Evolutionary conservation across 2,797 vertebrate species (phyloP), one percentile per base, ranked within the genome.

Genomic region (Alosa sapidissima): DNA sequence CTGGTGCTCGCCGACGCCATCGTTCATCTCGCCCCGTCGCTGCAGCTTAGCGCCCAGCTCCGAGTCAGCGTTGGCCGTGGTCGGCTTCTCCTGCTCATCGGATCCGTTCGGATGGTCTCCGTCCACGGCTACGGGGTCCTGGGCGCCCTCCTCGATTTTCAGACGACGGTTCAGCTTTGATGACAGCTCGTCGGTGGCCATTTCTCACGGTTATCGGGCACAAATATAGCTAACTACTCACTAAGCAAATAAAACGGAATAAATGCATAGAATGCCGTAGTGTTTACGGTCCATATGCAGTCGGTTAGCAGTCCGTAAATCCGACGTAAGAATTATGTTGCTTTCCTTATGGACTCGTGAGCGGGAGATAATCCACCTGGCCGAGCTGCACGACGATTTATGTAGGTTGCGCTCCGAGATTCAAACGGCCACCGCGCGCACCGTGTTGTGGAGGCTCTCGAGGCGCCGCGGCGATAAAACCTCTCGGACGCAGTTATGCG

Each of bases 171-270:
- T 95, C 85, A 97, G 96, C 91, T 97, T 97, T 83, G 91, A 93
- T 85, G 96, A 95, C 86, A 97, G 95, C 94, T 98, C 97, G 89
- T 98, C 96, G 84, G 96, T 91, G 90, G 96, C 97, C 96, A 97
- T 98, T 75, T 75, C 3, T 84, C 81, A 60, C 82, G 72, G 33
- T 19, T 36, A 51, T 81, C 52, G 54, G 24, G 60, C 10, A 52
- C 51, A 83, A 75, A 84, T 62, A 36, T 54, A 48, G 62, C 68
- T 55, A 86, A 72, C 83, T 88, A 87, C 60, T 49, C 84, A 86
- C 65, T 83, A 88, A 52, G 54, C 54, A 83, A 88, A 88, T 58
- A 84, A 81, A 86, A 84, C 58, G 81, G 72, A 78, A 47, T 86
- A 81, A 81, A 85, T 45, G 82, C 83, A 84, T 75, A 85, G 65